Conservation (phyloP, 2,113 vertebrate genomes). For the Alosa alosa region DNA sequence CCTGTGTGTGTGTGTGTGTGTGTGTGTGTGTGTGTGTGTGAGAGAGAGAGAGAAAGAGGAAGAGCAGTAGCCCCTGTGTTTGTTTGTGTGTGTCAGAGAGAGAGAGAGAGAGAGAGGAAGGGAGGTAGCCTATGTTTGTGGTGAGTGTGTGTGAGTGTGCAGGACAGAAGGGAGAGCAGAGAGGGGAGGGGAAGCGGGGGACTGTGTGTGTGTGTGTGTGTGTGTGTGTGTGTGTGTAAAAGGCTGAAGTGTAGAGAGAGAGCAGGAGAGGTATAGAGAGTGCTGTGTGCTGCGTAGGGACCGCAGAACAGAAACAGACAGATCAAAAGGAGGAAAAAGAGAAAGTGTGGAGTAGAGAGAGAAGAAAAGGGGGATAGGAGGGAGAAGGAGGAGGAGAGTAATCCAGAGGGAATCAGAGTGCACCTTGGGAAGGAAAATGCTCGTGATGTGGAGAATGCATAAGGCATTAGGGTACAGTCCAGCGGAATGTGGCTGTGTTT, state of each 20-base stretch:
- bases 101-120: not conserved
- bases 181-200: not conserved
- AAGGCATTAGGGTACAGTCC: not conserved
- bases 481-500: not conserved
- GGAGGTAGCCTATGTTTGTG: not conserved
- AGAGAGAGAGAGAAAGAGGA: not conserved
- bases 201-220: not conserved
- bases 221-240: not conserved
- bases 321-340: too few relatives aligned
- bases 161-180: not conserved
- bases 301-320: not conserved
- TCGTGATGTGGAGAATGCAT: not conserved
- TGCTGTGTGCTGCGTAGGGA: not conserved
- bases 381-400: not conserved
- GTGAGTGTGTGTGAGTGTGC: not conserved
- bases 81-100: not conserved
- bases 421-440: not conserved
- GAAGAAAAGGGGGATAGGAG: not conserved
- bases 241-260: not conserved
- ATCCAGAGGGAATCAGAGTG: slow-evolving; percentile 5
- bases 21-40: not conserved
- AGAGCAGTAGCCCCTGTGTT: not conserved
- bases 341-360: not conserved
- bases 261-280: not conserved
- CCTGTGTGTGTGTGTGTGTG: slow-evolving; percentile 4